phyloP scores from a whole-genome alignment of 2,888 invertebrate genomes.

The Gymnoscelis rufifasciata region DNA sequence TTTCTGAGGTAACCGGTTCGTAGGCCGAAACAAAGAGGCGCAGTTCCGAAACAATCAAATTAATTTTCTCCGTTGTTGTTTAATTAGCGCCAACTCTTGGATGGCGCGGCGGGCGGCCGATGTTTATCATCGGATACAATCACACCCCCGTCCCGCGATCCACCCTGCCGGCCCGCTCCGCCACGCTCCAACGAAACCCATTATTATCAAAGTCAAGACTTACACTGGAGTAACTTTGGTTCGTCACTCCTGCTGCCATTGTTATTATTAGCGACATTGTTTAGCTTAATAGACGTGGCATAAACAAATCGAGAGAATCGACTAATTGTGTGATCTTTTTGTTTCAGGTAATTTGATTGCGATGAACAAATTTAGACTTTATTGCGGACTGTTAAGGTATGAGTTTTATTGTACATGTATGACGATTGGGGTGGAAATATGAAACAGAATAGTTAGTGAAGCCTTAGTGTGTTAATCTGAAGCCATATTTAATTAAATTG shows the following conservation, averaged over 20 bases:
- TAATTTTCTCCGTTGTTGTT: conserved; percentile 78
- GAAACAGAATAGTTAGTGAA: conserved; percentile 72
- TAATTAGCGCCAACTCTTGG: conserved; percentile 75
- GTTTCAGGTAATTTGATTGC: conserved; percentile 65
- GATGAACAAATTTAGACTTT: conserved; percentile 29
- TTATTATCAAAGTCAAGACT: conserved; percentile 76
- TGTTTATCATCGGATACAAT: conserved; percentile 78
- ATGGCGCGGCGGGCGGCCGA: conserved; percentile 71
- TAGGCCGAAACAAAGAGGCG: conserved; percentile 66
- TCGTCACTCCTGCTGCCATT: conserved; percentile 70
- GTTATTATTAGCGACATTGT: conserved; percentile 72
- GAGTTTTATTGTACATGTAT: conserved; percentile 24
- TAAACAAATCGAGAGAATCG: conserved; percentile 61
- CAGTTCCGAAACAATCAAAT: conserved; percentile 75
- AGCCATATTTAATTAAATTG: conserved; percentile 79
- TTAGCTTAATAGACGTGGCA: conserved; percentile 61
- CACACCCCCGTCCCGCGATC: conserved; percentile 47
- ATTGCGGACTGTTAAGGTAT: conserved; percentile 28
- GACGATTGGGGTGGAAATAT: conserved; percentile 51
- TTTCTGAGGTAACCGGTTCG: conserved; percentile 63
- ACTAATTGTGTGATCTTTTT: conserved; percentile 65
- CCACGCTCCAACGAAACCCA: conserved; percentile 63
- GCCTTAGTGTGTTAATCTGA: conserved; percentile 72
- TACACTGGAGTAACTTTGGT: conserved; percentile 72
- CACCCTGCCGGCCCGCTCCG: conserved; percentile 38